phyloP scores from a whole-genome alignment of 2,888 invertebrate genomes.

The Pollenia labialis region DNA sequence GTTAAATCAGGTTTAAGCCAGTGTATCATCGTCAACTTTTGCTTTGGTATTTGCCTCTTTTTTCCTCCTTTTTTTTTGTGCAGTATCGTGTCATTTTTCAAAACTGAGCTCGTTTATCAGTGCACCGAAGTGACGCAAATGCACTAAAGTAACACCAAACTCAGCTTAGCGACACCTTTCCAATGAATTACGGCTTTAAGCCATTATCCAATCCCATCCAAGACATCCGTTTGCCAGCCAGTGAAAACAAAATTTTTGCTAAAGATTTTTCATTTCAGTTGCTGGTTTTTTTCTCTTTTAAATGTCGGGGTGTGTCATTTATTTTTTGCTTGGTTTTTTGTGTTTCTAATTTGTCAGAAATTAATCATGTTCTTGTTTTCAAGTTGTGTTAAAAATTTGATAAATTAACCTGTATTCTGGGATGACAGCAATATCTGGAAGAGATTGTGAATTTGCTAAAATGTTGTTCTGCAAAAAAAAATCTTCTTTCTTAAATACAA shows the following conservation, averaged over 20 bases:
- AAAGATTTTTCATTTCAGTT: conserved; percentile 45
- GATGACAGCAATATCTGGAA: conserved; percentile 46
- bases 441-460: conserved; percentile 40
- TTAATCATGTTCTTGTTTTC: conserved; percentile 83
- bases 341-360: conserved; percentile 83
- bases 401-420: conserved; percentile 77
- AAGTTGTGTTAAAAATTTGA: conserved; percentile 77
- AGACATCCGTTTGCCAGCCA: conserved; percentile 57
- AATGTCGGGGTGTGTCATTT: conserved; percentile 80
- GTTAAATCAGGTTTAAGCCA: conserved; percentile 55
- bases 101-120: conserved; percentile 67
- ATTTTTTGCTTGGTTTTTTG: conserved; percentile 81
- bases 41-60: conserved; percentile 24
- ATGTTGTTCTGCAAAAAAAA: neutral
- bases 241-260: conserved; percentile 35
- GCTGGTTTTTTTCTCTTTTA: conserved; percentile 28
- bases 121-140: conserved; percentile 54
- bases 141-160: conserved; percentile 62
- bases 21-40: conserved; percentile 55
- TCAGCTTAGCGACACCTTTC: conserved; percentile 64
- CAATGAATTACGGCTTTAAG: conserved; percentile 65
- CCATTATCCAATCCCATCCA: conserved; percentile 66
- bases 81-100: conserved; percentile 65
- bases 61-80: conserved; percentile 28
- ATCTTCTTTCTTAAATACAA: neutral